Percentiles rank a stretch among this genome's conserved stretches.
These are phyloP conservation scores for Odontophorus gujanensis DNA, from an alignment of 2,113 vertebrate genomes.

Conservation along the genomic window DNA sequence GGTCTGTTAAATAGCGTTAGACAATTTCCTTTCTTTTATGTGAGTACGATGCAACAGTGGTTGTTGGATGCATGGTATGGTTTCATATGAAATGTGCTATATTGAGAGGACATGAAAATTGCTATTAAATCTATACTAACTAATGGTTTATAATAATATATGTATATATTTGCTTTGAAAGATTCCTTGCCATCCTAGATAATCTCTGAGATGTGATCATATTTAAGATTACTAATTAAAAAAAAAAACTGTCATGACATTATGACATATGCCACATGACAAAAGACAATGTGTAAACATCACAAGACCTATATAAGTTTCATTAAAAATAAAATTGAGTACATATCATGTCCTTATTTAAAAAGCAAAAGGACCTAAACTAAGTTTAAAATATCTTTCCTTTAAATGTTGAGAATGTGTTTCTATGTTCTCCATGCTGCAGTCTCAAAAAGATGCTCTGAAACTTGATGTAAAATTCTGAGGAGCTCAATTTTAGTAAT, in stretches of 20 bases:
- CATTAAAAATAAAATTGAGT: not conserved
- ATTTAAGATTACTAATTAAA: not conserved
- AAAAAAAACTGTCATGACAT: not conserved
- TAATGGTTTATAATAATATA: not conserved
- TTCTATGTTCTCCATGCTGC: not conserved
- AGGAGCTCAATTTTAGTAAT: not conserved
- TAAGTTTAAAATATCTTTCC: not conserved
- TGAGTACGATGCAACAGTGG: not conserved
- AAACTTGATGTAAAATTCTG: not conserved
- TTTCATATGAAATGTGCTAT: not conserved
- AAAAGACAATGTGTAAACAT: not conserved
- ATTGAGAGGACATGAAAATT: not conserved
- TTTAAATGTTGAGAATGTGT: rapidly evolving
- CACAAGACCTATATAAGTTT: not conserved
- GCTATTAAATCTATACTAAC: not conserved
- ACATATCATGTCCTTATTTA: not conserved
- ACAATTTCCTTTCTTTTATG: not conserved
- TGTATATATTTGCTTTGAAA: not conserved
- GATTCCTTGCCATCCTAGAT: not conserved
- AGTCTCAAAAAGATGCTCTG: not conserved
- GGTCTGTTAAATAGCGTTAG: not conserved
- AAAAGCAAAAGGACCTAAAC: not conserved
- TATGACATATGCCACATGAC: not conserved
- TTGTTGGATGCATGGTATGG: not conserved
- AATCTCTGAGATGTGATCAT: not conserved